phyloP scores from a whole-genome alignment of 2,797 vertebrate genomes.

The Halcyon leucocephala region DNA sequence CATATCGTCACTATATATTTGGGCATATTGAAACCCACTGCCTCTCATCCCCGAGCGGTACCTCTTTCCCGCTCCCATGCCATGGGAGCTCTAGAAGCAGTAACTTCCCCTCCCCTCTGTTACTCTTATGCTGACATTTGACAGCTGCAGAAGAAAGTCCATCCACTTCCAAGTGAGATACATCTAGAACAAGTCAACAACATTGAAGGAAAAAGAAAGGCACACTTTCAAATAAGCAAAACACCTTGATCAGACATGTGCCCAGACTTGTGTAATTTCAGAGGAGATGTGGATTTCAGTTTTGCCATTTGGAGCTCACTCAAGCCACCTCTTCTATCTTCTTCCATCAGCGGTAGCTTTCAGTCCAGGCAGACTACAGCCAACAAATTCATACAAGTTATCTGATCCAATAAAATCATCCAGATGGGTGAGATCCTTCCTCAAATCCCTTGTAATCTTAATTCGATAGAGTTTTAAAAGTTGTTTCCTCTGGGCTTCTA shows the following conservation, averaged over 20 bases:
- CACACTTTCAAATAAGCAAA: background rate
- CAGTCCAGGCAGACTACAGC: background rate
- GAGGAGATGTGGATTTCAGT: background rate
- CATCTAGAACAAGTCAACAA: background rate
- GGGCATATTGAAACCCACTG: background rate
- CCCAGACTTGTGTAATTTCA: background rate
- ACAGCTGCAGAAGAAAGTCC: background rate
- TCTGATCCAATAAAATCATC: conserved; percentile 31
- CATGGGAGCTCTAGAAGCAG: background rate
- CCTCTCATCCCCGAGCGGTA: background rate
- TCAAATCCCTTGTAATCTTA: conserved; percentile 51
- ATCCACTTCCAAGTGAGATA: background rate
- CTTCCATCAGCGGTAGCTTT: background rate
- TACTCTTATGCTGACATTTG: background rate
- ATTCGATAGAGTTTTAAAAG: conserved; percentile 32
- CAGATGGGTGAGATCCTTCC: conserved; percentile 30
- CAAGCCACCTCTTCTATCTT: background rate
- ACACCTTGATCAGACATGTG: background rate
- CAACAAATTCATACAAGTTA: conserved; percentile 7
- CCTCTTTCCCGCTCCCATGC: background rate
- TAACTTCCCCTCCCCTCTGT: background rate
- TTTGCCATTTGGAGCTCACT: background rate
- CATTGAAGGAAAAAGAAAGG: background rate
- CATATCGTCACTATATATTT: background rate
- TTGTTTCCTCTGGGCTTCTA: background rate